Base-by-base conservation (phyloP, 2,888 invertebrate species). In the Nezara viridula region DNA sequence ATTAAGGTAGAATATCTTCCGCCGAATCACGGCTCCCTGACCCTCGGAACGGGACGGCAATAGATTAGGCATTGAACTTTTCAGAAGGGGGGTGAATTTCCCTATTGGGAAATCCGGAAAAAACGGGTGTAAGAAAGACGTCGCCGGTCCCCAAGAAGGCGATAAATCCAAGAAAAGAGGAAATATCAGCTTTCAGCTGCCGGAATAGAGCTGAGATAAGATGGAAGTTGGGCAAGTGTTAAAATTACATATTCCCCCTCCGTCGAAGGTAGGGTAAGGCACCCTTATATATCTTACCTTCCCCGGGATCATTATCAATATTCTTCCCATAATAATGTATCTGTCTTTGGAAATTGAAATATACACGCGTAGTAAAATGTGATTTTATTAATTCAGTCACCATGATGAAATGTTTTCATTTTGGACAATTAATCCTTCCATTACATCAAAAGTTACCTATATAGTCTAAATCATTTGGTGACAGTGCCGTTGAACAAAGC, bases 111-210 rank as follows among this genome's bases (percentile, higher is more conserved):
- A 81, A 40, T 44, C 81, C 40, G 81, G 44, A 44, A 81, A 81
- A 81, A 81, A 24, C 40, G 44, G 12, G 44, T 81, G 44, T 81
- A 81, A 44, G 44, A 81, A 81, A 81, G 32, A 81, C 40, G 44
- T 81, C 40, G 81, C 40, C 24, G 40, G 44, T 40, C 81, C 81
- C 81, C 81, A 44, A 81, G 81, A 81, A 81, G 44, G 44, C 81
- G 81, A 81, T 81, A 81, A 81, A 81, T 81, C 81, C 81, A 81
- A 44, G 40, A n/a, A 81, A 81, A 44, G 81, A 44, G 81, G 81
- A 81, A 81, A 81, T 81, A 81, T 81, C 81, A 44, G 81, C 81
- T 81, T 81, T 81, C 81, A 81, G 81, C 81, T 81, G 81, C 81
- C 81, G 81, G 81, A 81, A 81, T 81, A 81, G 81, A 81, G 44